Evolutionary conservation across 2,113 vertebrate genomes (phyloP).

Genomic region (Laterallus jamaicensis): DNA sequence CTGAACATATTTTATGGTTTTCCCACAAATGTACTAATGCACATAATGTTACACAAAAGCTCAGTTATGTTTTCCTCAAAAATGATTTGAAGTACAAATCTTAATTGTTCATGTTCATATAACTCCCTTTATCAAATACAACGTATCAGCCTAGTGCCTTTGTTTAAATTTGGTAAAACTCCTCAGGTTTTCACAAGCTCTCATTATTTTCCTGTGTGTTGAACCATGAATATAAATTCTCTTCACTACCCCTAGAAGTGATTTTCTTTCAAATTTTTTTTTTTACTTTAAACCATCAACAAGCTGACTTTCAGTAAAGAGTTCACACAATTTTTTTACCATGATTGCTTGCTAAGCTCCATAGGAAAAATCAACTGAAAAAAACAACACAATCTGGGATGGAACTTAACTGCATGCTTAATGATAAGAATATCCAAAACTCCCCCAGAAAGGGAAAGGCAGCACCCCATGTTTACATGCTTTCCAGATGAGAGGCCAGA

Average conservation of each 20-base stretch:
- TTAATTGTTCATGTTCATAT: neutral
- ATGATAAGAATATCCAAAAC: neutral
- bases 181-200: neutral
- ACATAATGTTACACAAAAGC: neutral
- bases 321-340: neutral
- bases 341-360: neutral
- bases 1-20: neutral
- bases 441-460: neutral
- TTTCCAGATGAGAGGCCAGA: slow-evolving; percentile 4
- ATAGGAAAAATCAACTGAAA: neutral
- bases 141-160: neutral
- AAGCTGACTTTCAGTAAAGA: neutral
- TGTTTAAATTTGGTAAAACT: neutral
- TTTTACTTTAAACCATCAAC: neutral
- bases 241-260: neutral
- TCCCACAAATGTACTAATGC: neutral
- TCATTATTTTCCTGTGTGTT: neutral
- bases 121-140: neutral
- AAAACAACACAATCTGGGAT: neutral
- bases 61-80: neutral
- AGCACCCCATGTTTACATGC: neutral
- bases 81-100: neutral
- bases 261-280: slow-evolving; percentile 1
- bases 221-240: neutral
- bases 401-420: neutral